A percentile compares a stretch with the other conserved stretches of the same genome.
Evolutionary conservation across 2,888 invertebrate species (phyloP).

Genomic region (Helobdella robusta): DNA sequence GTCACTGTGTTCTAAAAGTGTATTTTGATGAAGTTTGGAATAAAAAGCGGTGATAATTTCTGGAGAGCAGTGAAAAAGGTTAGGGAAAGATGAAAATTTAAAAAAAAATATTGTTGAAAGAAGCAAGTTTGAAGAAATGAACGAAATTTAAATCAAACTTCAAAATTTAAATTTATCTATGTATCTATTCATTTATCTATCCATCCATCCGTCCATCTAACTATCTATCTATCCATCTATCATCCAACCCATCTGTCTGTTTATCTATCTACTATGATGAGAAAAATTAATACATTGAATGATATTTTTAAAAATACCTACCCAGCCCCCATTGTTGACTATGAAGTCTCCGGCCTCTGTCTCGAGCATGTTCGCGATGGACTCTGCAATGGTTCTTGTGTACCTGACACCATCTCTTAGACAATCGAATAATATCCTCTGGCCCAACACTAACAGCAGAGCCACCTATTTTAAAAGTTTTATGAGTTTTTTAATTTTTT

Average conservation of each 20-base stretch:
- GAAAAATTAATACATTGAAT: not conserved
- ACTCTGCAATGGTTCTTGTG: conserved; percentile 19
- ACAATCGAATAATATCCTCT: conserved; percentile 19
- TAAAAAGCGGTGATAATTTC: too few species aligned
- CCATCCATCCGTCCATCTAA: not conserved
- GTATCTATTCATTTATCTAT: not conserved
- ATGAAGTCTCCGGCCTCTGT: conserved; percentile 27
- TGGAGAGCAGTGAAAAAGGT: too few species aligned
- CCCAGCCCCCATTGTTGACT: conserved; percentile 28
- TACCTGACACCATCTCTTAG: conserved; percentile 6
- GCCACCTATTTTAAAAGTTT: conserved; percentile 24
- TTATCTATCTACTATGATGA: not conserved
- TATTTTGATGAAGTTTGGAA: too few species aligned
- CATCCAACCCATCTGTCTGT: not conserved
- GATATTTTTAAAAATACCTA: not conserved
- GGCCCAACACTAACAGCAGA: conserved; percentile 21
- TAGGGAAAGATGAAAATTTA: too few species aligned
- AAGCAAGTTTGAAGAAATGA: too few species aligned
- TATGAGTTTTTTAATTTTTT: not conserved
- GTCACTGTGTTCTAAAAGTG: too few species aligned
- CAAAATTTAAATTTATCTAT: not conserved
- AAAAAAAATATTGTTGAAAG: too few species aligned
- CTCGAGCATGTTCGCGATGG: conserved; percentile 21
- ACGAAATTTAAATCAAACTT: too few species aligned
- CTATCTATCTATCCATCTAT: conserved; percentile 2